Evolutionary conservation across 2,797 vertebrate species (phyloP), one percentile per base, ranked within the genome.

Genomic region (Bovichtus diacanthus): DNA sequence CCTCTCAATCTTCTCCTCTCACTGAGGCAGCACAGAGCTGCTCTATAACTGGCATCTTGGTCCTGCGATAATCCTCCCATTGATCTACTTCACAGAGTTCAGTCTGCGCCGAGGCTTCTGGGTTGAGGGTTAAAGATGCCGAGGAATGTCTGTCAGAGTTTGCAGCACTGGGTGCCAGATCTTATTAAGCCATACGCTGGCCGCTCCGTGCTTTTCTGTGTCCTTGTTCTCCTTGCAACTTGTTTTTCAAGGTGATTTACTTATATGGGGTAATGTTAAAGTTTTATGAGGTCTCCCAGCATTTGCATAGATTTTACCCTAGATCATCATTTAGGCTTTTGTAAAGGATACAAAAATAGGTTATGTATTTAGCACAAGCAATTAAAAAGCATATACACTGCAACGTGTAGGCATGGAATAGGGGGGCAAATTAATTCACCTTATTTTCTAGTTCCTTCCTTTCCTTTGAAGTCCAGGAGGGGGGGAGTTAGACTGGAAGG

Each of bases 11-110:
- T 92, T 91, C 90, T 90, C 86, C 91, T 91, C 91, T 92, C 88
- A 81, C 85, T 74, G 86, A 91, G 86, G 91, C 91, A 88, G 88
- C 88, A 86, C 90, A 87, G 90, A 90, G 91, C 92, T 73, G 87
- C 91, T 93, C 88, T 91, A 69, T 90, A 90, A 91, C 90, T 88
- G 93, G 91, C 89, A 89, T 92, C 90, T 90, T 80, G 92, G 91
- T 90, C 90, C 89, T 88, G 83, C 90, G 71, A 91, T 93, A 94
- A 92, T 93, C 92, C 93, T 85, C 83, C 86, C 90, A 92, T 92
- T 94, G 93, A 93, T 94, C 91, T 90, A 80, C 90, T 94, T 91
- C 91, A 88, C 88, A 89, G 86, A 90, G 90, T 90, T 88, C 82
- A 86, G 90, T 80, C 87, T 90, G 81, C 70, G 18, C 76, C 5